Evolutionary conservation across 2,113 vertebrate genomes (phyloP), one percentile per base, ranked within the genome.

Genomic region (Hippotragus niger): DNA sequence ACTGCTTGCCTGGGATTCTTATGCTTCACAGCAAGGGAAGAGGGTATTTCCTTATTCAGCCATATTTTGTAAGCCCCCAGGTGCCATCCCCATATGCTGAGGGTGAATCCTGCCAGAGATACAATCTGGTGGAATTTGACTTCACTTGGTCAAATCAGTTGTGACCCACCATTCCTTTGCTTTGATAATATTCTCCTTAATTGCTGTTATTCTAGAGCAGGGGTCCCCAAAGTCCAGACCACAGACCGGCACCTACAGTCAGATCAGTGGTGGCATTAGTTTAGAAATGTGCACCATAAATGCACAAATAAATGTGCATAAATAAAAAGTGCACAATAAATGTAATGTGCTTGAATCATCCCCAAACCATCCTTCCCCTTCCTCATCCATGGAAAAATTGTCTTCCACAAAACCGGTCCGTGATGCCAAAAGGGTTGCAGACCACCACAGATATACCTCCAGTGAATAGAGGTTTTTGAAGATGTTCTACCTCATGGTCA

Each of bases 341-440:
- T 43, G 6, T 7, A 43, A 27, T 27, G 40, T 27, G 40, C 12
- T 27, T 76, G 71, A 76, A 43, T 76, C 23, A 76, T 15, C 40
- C 71, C 23, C 36, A 76, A 76, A 17, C 23, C 40, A 43, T 43
- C 71, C 23, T 43, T 12, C 71, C 40, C 23, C 23, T 27, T 27
- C 40, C 3, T 76, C 71, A 43, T 43, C 71, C 40, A 43, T 4
- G 23, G 71, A 76, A 76, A 76, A 76, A 76, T 2, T 76, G 6
- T 43, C 40, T 76, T 76, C 71, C 23, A 43, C 71, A 76, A 43
- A 43, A 76, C 71, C 3, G 0, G 23, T 76, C 12, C 6, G 0
- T 43, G 71, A 43, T 27, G 71, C 23, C 40, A 15, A 76, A 76
- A 76, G 25, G 3, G 23, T 43, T 43, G 71, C 1, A 7, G 40